Conservation (phyloP, 2,113 vertebrate genomes). For the Morone chrysops region DNA sequence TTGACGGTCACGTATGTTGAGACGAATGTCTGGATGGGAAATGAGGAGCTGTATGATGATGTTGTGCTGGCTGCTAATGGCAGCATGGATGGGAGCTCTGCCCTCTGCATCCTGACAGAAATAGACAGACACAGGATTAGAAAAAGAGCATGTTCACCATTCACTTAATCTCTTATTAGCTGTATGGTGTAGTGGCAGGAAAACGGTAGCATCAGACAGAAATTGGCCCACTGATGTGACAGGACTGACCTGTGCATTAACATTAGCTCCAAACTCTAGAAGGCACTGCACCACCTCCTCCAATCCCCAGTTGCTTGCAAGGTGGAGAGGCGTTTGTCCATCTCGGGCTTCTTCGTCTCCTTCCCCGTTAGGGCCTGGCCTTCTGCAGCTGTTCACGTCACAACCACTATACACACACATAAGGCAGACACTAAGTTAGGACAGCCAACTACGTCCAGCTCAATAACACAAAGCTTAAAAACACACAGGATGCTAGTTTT, state of each 20-base stretch:
- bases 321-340: conserved; percentile 94
- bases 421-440: not conserved
- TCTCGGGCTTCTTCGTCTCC: conserved; percentile 97
- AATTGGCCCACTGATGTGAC: not conserved
- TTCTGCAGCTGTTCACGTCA: conserved; percentile 94
- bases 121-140: not conserved
- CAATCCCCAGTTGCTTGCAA: conserved; percentile 95
- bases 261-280: conserved; percentile 96
- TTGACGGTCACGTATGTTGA: conserved; percentile 93
- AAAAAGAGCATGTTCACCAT: not conserved
- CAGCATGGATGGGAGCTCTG: conserved; percentile 93
- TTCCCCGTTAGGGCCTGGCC: conserved; percentile 92
- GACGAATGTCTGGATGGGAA: conserved; percentile 94
- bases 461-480: not conserved
- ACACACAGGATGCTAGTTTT: not conserved
- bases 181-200: not conserved
- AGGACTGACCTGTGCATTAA: conserved; percentile 91
- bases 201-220: not conserved
- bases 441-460: not conserved
- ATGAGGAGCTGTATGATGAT: conserved; percentile 97
- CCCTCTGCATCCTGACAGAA: conserved; percentile 93
- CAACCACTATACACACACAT: conserved; percentile 86
- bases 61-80: conserved; percentile 95
- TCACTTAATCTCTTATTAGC: not conserved
- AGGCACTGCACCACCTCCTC: conserved; percentile 97